phyloP scores from a whole-genome alignment of 2,888 invertebrate genomes.

The Tipula confusa region DNA sequence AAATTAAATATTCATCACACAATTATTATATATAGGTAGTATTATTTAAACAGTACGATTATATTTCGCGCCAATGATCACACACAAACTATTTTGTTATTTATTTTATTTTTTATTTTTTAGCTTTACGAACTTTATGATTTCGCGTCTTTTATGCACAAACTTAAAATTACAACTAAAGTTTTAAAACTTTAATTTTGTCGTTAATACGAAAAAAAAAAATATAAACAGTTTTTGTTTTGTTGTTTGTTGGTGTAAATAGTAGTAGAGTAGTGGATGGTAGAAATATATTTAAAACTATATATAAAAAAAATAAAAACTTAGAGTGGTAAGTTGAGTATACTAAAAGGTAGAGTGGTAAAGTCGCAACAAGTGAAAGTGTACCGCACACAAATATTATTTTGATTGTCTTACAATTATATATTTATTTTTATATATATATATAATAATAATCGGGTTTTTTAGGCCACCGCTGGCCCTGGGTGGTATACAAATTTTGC shows the following conservation, averaged over 20 bases:
- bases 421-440: neutral
- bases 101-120: neutral
- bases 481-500: too few species aligned
- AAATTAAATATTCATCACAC: neutral
- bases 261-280: neutral
- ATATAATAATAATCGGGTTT: too few species aligned
- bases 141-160: neutral
- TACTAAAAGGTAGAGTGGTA: constrained; percentile 12
- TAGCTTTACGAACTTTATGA: constrained; percentile 27
- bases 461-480: too few species aligned
- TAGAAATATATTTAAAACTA: neutral
- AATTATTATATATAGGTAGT: neutral
- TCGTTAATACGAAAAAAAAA: neutral
- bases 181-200: constrained; percentile 15
- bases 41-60: neutral
- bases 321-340: neutral
- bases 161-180: constrained; percentile 27
- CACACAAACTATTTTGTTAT: neutral
- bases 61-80: constrained; percentile 21
- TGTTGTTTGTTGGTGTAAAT: neutral
- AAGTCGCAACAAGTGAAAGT: constrained; percentile 31
- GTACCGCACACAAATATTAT: constrained; percentile 4
- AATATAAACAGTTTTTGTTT: neutral
- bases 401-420: neutral
- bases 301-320: neutral